A percentile compares a stretch with the other conserved stretches of the same genome.
These are phyloP conservation scores for Aldrovandia affinis DNA, from an alignment of 2,797 vertebrate genomes.

Conservation along the genomic window DNA sequence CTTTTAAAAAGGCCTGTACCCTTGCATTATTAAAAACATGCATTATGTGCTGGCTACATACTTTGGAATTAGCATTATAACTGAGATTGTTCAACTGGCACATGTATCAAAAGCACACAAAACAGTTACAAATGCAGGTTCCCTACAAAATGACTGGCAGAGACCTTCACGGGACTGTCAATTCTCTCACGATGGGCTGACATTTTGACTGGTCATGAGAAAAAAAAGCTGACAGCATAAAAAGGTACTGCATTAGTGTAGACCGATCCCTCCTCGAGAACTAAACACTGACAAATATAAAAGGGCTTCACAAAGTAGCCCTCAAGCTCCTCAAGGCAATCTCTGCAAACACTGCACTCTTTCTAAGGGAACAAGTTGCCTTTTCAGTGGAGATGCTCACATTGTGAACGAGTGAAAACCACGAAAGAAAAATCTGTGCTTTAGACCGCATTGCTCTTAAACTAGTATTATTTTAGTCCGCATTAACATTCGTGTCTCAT, in stretches of 20 bases:
- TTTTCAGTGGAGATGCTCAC: not conserved
- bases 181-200: not conserved
- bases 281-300: constrained; percentile 43
- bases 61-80: not conserved
- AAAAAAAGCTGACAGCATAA: constrained; percentile 38
- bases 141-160: not conserved
- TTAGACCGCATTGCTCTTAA: not conserved
- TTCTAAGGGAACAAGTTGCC: not conserved
- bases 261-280: constrained; percentile 32
- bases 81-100: not conserved
- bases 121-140: not conserved
- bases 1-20: not conserved
- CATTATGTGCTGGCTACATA: not conserved
- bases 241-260: constrained; percentile 43
- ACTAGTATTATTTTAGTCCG: not conserved
- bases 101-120: constrained; percentile 53
- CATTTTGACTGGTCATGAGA: constrained; percentile 36
- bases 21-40: not conserved
- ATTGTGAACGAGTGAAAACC: constrained; percentile 15
- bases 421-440: constrained; percentile 22
- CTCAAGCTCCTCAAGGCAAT: not conserved
- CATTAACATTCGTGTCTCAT: not conserved
- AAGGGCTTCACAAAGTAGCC: constrained; percentile 5
- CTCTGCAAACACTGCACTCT: constrained; percentile 21
- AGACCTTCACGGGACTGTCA: not conserved